phyloP scores from a whole-genome alignment of 2,113 vertebrate genomes.

The Hypocryptadius cinnamomeus region DNA sequence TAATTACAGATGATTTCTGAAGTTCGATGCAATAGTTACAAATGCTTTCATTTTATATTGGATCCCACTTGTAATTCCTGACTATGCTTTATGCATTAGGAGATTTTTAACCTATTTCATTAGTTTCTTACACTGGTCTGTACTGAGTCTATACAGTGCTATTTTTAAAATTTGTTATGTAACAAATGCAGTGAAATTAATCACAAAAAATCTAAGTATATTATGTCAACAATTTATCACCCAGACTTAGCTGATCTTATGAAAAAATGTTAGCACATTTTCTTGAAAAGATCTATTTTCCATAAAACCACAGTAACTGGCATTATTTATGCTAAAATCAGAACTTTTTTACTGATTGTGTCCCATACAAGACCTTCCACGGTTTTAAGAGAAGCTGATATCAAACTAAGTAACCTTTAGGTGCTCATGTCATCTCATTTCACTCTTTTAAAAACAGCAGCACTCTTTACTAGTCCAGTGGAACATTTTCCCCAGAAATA shows the following conservation, averaged over 20 bases:
- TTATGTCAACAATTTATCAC: background rate
- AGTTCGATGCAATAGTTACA: background rate
- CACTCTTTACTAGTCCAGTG: background rate
- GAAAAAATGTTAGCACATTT: background rate
- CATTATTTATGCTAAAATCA: background rate
- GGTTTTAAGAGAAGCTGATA: background rate
- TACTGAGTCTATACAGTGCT: background rate
- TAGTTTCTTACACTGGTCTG: background rate
- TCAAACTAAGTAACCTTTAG: background rate
- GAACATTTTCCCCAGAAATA: background rate
- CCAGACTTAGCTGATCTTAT: background rate
- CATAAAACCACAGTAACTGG: background rate
- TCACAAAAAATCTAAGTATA: background rate
- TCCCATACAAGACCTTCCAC: background rate
- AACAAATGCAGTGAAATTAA: background rate
- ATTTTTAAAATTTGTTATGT: background rate
- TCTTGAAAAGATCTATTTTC: background rate
- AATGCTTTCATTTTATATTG: background rate
- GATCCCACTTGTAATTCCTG: background rate
- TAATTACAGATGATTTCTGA: background rate
- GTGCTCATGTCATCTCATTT: background rate
- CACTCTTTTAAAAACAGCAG: background rate
- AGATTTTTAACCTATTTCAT: background rate
- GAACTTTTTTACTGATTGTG: background rate
- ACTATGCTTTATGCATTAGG: background rate